phyloP scores from a whole-genome alignment of 2,113 vertebrate species.

The Gavialis gangeticus region DNA sequence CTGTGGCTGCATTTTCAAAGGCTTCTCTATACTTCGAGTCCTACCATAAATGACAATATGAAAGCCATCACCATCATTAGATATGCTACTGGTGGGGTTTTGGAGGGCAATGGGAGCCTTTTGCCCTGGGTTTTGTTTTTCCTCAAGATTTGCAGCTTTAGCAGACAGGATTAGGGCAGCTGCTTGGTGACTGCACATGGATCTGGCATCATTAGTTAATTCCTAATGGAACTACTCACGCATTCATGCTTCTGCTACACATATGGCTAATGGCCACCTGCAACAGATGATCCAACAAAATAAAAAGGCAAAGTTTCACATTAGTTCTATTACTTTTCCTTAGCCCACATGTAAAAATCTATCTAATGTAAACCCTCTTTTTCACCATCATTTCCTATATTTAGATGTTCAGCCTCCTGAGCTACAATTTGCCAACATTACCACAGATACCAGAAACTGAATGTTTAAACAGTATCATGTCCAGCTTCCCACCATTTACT shows the following conservation, averaged over 20 bases:
- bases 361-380: not conserved
- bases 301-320: conserved; percentile 16
- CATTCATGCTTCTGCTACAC: not conserved
- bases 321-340: not conserved
- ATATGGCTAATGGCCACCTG: not conserved
- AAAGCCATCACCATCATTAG: not conserved
- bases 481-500: not conserved
- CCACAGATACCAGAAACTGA: not conserved
- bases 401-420: conserved; percentile 17
- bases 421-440: not conserved
- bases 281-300: conserved; percentile 15
- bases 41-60: conserved; percentile 4
- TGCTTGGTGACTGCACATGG: not conserved
- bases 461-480: not conserved
- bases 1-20: not conserved
- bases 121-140: not conserved
- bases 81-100: not conserved
- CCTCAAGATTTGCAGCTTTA: not conserved
- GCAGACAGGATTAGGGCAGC: not conserved
- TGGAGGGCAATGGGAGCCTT: not conserved
- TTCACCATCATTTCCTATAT: not conserved
- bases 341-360: conserved; percentile 35
- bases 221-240: not conserved
- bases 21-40: not conserved
- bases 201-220: not conserved